Percentiles rank a stretch among this genome's conserved stretches.
Conservation (phyloP, 2,113 vertebrate species). For the Syngnathus scovelli region DNA sequence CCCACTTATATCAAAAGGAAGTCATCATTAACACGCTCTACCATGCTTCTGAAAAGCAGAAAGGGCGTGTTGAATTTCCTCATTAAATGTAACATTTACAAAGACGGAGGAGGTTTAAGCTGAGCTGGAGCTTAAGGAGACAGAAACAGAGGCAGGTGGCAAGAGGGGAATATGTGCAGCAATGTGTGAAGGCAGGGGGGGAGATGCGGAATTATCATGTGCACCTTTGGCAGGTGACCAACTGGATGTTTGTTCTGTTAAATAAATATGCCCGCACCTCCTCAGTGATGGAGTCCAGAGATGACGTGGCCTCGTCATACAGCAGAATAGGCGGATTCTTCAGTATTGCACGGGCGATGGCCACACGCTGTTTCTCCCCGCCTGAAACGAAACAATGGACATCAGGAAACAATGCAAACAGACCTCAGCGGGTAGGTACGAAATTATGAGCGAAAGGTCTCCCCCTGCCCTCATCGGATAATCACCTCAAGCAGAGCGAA, state of each 20-base stretch:
- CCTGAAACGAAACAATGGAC: constrained; percentile 67
- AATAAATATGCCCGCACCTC: constrained; percentile 75
- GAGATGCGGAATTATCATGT: constrained; percentile 46
- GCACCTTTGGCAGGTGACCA: constrained; percentile 47
- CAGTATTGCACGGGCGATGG: constrained; percentile 90
- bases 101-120: constrained; percentile 52
- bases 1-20: constrained; percentile 27
- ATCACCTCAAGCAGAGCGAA: constrained; percentile 25
- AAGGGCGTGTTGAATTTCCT: constrained; percentile 50
- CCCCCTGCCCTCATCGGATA: constrained; percentile 18
- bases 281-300: constrained; percentile 97
- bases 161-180: constrained; percentile 26
- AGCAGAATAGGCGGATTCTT: constrained; percentile 90
- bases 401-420: constrained; percentile 7
- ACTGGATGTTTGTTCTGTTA: constrained; percentile 48
- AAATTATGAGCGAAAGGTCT: constrained; percentile 3
- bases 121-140: constrained; percentile 23
- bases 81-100: constrained; percentile 65
- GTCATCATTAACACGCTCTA: constrained; percentile 43
- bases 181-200: constrained; percentile 5
- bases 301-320: constrained; percentile 98
- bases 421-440: constrained; percentile 2
- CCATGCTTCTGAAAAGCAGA: constrained; percentile 38
- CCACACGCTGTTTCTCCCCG: constrained; percentile 95
- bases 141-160: constrained; percentile 58